Base-by-base conservation (phyloP, 2,888 invertebrate genomes). In the Agonum fuliginosum region DNA sequence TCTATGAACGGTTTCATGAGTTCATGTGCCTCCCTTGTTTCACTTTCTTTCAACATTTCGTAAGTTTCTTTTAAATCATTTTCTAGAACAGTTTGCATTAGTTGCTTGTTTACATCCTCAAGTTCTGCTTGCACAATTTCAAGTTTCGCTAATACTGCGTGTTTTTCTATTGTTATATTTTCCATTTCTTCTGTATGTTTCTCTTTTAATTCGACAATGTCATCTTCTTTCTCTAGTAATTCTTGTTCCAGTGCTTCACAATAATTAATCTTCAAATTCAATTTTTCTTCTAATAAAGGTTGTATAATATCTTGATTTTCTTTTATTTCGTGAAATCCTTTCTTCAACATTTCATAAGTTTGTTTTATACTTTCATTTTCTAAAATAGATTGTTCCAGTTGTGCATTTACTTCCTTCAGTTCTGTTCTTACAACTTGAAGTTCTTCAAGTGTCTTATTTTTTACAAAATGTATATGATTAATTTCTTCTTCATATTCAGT, bases 131-230 rank as follows among this genome's bases (percentile, higher is more conserved):
- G 67, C 8, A 37, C 19, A 5, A 41, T 67, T 41, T 67, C 67
- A 14, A 67, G 27, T 8, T 41, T 37, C 6, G 37, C 27, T 67
- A 67, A 79, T 70, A 86, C 81, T 79, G 86, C 84, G n/a, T 83
- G 83, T 67, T 86, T 87, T 78, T 88, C 86, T 3, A 83, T 81
- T 41, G 85, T 84, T 65, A 88, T 81, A 37, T 86, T 84, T 54
- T 86, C 84, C 69, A 87, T 84, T 80, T 88, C 86, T 62, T 62
- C 58, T 4, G 27, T 8, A 30, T 62, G 58, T 30, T 30, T 34
- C 12, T 8, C 3, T 62, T 34, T 62, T 17, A 62, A 17, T 19
- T 41, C 67, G 10, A 5, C 17, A n/a, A 67, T 37, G n/a, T 67
- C 67, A 3, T 67, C 67, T 67, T 67, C 67, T 14, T 54, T 76